These are phyloP conservation scores for Carcinoscorpius rotundicauda DNA, from an alignment of 1,140 invertebrate species.

Conservation along the genomic window DNA sequence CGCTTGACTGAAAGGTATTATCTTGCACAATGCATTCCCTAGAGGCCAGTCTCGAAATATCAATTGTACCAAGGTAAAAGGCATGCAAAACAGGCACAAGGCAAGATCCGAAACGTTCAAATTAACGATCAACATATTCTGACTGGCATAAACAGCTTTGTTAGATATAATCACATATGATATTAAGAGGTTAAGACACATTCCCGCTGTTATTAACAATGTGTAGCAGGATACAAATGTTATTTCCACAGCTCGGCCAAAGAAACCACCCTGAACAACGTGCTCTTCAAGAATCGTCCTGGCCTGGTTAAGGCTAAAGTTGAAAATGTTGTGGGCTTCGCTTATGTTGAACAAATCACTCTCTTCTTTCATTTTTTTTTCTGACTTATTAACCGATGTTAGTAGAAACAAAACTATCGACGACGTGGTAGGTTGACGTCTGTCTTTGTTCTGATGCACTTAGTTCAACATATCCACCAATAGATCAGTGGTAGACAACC, in stretches of 20 bases:
- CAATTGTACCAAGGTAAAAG: slow-evolving; percentile 40
- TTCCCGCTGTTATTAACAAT: slow-evolving; percentile 8
- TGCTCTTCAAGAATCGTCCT: slow-evolving; percentile 15
- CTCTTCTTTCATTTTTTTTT: no score
- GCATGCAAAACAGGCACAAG: slow-evolving; percentile 44
- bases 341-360: no score
- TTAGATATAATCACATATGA: slow-evolving; percentile 13
- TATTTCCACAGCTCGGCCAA: slow-evolving; percentile 5
- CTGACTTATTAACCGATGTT: no score
- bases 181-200: slow-evolving; percentile 11
- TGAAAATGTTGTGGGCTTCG: slow-evolving; percentile 4
- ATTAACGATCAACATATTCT: slow-evolving; percentile 31
- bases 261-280: slow-evolving; percentile 8
- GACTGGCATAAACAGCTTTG: slow-evolving; percentile 3
- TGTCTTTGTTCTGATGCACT: no score
- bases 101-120: slow-evolving; percentile 44
- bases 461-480: no score
- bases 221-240: slow-evolving; percentile 10
- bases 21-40: slow-evolving; percentile 41
- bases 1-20: slow-evolving; percentile 43
- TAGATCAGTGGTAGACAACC: no score
- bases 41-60: slow-evolving; percentile 33
- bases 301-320: slow-evolving; percentile 17
- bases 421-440: no score
- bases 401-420: no score